A percentile compares a stretch with the other conserved stretches of the same genome.
Evolutionary conservation across 2,888 invertebrate genomes (phyloP).

Genomic region (Beris morrisii): DNA sequence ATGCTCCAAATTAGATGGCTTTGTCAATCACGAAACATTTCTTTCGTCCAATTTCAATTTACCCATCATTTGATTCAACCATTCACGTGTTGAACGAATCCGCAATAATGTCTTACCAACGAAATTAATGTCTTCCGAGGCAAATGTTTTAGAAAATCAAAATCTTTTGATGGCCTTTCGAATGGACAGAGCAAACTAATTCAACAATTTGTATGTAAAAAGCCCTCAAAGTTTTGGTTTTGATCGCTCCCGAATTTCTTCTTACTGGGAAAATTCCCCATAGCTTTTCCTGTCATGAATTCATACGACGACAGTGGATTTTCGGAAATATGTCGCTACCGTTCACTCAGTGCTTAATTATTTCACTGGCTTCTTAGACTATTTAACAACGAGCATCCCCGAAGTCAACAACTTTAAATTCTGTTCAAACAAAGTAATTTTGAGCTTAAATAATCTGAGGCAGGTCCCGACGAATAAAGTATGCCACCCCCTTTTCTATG

Average conservation of each 20-base stretch:
- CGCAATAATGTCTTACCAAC: too few species aligned
- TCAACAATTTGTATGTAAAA: conserved; percentile 31
- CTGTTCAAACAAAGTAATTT: conserved; percentile 37
- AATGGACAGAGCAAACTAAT: conserved; percentile 23
- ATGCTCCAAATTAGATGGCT: too few species aligned
- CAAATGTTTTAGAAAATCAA: too few species aligned
- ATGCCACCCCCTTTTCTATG: too few species aligned
- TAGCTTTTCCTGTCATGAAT: not conserved
- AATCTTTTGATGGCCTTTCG: conserved; percentile 14
- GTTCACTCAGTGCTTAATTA: conserved; percentile 34
- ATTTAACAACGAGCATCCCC: conserved; percentile 34
- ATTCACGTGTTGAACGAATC: too few species aligned
- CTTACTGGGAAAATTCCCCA: not conserved
- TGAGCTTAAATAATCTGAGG: conserved; percentile 32
- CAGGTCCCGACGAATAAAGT: too few species aligned
- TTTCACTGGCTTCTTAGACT: conserved; percentile 32
- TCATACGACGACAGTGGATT: not conserved
- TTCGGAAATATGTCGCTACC: conserved; percentile 12
- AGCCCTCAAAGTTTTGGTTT: conserved; percentile 33
- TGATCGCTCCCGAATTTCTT: conserved; percentile 14
- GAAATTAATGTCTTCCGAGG: too few species aligned
- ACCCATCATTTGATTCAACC: too few species aligned
- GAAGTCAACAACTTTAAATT: conserved; percentile 37
- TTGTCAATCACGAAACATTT: too few species aligned
- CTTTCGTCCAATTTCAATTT: too few species aligned